A percentile compares a stretch with the other conserved stretches of the same genome.
Conservation (phyloP, 2,113 vertebrate genomes). For the Heterochromis multidens region DNA sequence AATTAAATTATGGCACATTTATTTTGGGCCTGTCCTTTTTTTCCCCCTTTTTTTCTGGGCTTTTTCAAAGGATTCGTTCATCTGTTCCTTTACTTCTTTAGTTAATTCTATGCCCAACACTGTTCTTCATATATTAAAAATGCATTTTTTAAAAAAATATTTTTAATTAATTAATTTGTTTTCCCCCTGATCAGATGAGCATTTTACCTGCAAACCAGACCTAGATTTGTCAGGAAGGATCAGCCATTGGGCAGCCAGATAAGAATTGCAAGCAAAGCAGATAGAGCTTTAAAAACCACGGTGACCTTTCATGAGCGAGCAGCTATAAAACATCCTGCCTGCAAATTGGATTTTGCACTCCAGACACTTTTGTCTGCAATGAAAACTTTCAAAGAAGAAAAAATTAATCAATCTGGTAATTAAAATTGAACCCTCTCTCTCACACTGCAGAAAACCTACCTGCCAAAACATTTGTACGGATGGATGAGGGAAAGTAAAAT, state of each 20-base stretch:
- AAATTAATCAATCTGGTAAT: constrained; percentile 50
- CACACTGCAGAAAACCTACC: neutral
- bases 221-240: constrained; percentile 3
- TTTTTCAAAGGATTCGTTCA: neutral
- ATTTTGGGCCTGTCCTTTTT: neutral
- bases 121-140: neutral
- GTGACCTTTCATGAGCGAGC: constrained; percentile 52
- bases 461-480: neutral
- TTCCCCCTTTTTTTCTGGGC: neutral
- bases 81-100: neutral
- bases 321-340: constrained; percentile 25
- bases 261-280: constrained; percentile 20
- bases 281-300: constrained; percentile 27
- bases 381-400: constrained; percentile 31
- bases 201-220: neutral
- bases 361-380: constrained; percentile 30
- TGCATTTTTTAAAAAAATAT: fast-evolving
- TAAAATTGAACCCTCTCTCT: constrained; percentile 30
- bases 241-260: neutral
- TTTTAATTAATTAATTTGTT: neutral
- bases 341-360: constrained; percentile 45
- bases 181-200: neutral
- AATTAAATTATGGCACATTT: neutral
- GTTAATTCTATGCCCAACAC: neutral
- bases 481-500: neutral